Conservation (phyloP, 2,888 invertebrate species). For the Byasa hedistus region DNA sequence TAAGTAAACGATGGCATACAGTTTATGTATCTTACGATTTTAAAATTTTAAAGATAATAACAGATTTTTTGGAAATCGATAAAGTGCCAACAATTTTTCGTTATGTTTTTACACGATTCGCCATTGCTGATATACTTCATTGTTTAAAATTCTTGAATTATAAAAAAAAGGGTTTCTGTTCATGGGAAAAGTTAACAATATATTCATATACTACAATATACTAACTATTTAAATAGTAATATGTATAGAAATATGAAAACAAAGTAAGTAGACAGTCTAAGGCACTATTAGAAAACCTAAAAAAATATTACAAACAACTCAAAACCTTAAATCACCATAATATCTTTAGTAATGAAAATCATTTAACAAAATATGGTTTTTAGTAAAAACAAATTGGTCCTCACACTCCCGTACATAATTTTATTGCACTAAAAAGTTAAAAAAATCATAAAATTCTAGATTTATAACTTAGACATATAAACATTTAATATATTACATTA, state of each 20-base stretch:
- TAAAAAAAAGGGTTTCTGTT: not conserved
- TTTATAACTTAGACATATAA: conserved; percentile 10
- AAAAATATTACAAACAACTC: conserved; percentile 21
- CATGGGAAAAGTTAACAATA: conserved; percentile 18
- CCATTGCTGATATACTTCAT: conserved; percentile 7
- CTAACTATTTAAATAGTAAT: not conserved
- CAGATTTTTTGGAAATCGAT: too few relatives aligned
- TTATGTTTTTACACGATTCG: not conserved
- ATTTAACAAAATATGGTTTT: conserved; percentile 29
- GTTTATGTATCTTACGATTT: not conserved
- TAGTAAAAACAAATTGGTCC: conserved; percentile 38
- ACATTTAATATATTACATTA: conserved; percentile 11
- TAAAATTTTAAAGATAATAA: too few relatives aligned
- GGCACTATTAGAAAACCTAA: conserved; percentile 45
- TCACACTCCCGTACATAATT: conserved; percentile 31
- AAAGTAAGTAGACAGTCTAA: conserved; percentile 41
- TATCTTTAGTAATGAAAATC: conserved; percentile 25
- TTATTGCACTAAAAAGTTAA: not conserved
- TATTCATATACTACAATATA: conserved; percentile 21
- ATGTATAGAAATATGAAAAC: conserved; percentile 30
- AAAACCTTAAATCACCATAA: conserved; percentile 23
- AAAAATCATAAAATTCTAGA: conserved; percentile 6
- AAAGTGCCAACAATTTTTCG: too few relatives aligned
- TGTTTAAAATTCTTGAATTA: conserved; percentile 11
- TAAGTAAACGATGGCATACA: conserved; percentile 13